Conservation (phyloP, 1,140 invertebrate species). For the Solenopsis fugax region DNA sequence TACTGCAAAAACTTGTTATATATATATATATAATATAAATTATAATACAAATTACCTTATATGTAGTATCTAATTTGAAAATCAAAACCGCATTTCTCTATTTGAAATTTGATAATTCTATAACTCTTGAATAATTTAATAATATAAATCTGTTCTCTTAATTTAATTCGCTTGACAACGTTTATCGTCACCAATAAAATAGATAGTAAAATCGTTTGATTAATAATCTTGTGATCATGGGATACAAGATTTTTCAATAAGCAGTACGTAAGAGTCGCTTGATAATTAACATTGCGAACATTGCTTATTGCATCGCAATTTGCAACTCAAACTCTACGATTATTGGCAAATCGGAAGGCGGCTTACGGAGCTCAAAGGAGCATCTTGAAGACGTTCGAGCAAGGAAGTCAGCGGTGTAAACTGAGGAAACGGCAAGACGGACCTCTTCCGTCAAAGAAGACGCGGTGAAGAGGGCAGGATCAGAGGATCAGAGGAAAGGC, state of each 20-base stretch:
- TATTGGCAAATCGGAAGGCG: slow-evolving; percentile 39
- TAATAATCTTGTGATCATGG: not conserved
- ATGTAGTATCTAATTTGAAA: not conserved
- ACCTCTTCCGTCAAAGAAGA: slow-evolving; percentile 71
- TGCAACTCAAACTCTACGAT: slow-evolving; percentile 28
- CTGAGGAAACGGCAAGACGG: slow-evolving; percentile 43
- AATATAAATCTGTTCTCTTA: not conserved
- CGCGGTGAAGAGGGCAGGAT: slow-evolving; percentile 62
- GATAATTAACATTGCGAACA: not conserved
- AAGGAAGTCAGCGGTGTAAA: slow-evolving; percentile 41
- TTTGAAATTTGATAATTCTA: not conserved
- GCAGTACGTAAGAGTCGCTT: not conserved
- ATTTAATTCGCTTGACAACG: not conserved
- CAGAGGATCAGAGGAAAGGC: slow-evolving; percentile 72
- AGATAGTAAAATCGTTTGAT: not conserved
- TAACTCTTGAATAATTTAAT: not conserved
- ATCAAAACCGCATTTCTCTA: not conserved
- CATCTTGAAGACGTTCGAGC: slow-evolving; percentile 40
- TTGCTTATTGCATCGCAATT: slow-evolving; percentile 18
- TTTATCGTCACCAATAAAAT: not conserved
- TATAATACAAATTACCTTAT: not conserved
- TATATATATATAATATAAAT: not conserved
- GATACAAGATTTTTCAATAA: not conserved
- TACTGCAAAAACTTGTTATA: not conserved
- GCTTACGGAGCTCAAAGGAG: slow-evolving; percentile 53